Evolutionary conservation across 2,113 vertebrate genomes (phyloP), one percentile per base, ranked within the genome.

Genomic region (Grammatotria lemairii): DNA sequence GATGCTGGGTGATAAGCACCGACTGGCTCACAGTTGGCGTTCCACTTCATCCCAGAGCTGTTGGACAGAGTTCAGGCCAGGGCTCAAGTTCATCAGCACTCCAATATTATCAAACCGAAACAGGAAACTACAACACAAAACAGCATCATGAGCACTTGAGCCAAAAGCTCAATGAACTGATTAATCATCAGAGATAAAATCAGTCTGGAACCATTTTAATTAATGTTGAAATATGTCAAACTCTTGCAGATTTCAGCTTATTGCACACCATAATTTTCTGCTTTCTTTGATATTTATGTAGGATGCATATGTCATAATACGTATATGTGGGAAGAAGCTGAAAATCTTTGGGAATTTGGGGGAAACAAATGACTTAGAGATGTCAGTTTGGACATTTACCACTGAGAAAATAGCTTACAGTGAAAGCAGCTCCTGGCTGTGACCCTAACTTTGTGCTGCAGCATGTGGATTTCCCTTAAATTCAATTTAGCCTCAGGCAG

Each of bases 271-370:
- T 70, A 1, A 35, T 14, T 16, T 80, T 53, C 47, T 9, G 17
- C 14, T 53, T 51, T 54, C 75, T 79, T 53, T 21, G 8, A 35
- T 13, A 35, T 38, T 26, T 35, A 38, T 80, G 19, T 35, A 33
- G 49, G 19, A 38, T 80, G 8, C 1, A 11, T 7, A 6, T 80
- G 47, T 42, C 65, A 42, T 70, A 42, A 42, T 16, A 40, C 35
- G 0, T 40, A 14, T 68, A 68, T 23, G 60, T n/a, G 63, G 63
- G 2, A 23, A 40, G 0, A 68, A 68, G 7, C 4, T 40, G 63
- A 68, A 68, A 0, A 3, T 14, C 35, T 23, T 13, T 42, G 35
- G 65, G 65, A 38, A 40, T 70, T 42, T 70, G 65, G 12, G 65
- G 5, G 12, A 42, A 70, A 70, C 35, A 42, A 23, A 23, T 21